Percentiles rank a stretch among this genome's conserved stretches.
phyloP scores from a whole-genome alignment of 2,113 vertebrate species.

The Chlorocebus sabaeus region DNA sequence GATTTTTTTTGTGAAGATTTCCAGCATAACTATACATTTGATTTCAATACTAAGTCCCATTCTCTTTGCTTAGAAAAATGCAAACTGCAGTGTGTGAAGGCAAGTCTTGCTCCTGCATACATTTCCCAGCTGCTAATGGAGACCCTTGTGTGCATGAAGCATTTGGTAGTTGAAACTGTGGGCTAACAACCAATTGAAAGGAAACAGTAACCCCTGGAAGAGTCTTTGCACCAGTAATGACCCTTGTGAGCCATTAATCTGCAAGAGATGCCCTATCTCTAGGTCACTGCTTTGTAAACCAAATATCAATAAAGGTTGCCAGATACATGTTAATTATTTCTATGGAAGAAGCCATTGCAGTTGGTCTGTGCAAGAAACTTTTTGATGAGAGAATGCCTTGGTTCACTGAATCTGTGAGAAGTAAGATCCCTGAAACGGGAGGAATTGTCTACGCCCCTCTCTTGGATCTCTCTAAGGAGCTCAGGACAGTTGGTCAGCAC shows the following conservation, averaged over 20 bases:
- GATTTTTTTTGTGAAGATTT: not conserved
- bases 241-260: conserved; percentile 67
- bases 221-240: conserved; percentile 43
- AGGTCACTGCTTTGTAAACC: conserved; percentile 37
- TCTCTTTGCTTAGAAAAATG: conserved; percentile 30
- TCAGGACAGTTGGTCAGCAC: not conserved
- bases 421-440: not conserved
- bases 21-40: conserved; percentile 19
- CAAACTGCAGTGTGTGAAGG: not conserved
- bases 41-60: not conserved
- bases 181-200: not conserved
- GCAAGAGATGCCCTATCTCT: conserved; percentile 23
- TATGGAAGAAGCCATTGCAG: not conserved
- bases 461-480: too few relatives aligned
- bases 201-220: not conserved
- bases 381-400: not conserved
- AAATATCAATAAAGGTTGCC: conserved; percentile 45
- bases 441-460: not conserved
- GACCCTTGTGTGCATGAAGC: not conserved
- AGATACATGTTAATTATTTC: conserved; percentile 52
- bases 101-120: not conserved
- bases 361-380: not conserved
- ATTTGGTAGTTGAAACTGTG: not conserved
- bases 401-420: not conserved
- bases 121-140: not conserved